Percentiles rank a stretch among this genome's conserved stretches.
These are phyloP conservation scores for Babylonia areolata DNA, from an alignment of 1,140 invertebrate species.

Conservation along the genomic window DNA sequence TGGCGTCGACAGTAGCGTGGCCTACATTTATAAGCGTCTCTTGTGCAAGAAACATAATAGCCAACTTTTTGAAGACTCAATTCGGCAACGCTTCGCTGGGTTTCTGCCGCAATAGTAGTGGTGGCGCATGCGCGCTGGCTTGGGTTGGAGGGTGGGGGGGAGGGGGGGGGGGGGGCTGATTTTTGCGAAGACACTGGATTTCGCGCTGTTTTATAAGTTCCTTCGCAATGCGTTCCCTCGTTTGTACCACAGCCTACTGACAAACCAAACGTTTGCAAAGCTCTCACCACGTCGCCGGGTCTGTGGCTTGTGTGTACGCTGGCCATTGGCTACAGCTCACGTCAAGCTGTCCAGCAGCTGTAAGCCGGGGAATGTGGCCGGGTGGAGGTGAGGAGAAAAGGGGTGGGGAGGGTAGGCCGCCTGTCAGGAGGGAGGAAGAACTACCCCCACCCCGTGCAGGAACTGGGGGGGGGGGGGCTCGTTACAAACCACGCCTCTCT, in stretches of 20 bases:
- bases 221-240: too few species aligned
- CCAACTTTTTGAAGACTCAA: neutral
- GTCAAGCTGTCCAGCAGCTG: too few species aligned
- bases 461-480: neutral
- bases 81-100: neutral
- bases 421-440: neutral
- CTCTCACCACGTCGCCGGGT: neutral
- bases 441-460: neutral
- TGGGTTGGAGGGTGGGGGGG: too few species aligned
- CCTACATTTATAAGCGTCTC: constrained; percentile 11
- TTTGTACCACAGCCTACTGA: too few species aligned
- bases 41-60: neutral
- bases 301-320: neutral
- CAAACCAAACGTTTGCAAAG: too few species aligned
- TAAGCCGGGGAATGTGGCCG: neutral
- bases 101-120: neutral
- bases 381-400: neutral
- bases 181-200: too few species aligned
- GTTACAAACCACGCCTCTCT: neutral
- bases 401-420: neutral
- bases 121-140: neutral
- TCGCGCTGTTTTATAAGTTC: too few species aligned
- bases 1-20: neutral
- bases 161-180: too few species aligned
- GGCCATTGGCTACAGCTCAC: neutral